Percentiles rank a stretch among this genome's conserved stretches.
Evolutionary conservation across 2,797 vertebrate species (phyloP).

Genomic region (Onychomys leucogaster): DNA sequence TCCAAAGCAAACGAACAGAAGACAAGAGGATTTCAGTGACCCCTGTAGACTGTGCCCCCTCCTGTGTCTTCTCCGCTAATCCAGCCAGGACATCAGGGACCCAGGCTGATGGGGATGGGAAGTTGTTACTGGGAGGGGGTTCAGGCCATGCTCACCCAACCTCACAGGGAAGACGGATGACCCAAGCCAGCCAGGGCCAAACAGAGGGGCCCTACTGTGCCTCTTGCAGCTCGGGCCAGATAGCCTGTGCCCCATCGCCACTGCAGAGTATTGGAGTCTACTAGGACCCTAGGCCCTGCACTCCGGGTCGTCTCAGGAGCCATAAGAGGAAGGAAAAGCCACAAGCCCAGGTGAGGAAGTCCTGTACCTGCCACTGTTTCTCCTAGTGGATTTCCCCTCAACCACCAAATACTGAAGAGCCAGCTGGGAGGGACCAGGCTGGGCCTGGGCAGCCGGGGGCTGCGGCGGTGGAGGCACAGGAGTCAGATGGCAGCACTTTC

Average conservation of each 20-base stretch:
- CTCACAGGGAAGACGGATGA: background rate
- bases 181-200: background rate
- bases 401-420: background rate
- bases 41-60: background rate
- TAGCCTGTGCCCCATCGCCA: background rate
- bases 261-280: background rate
- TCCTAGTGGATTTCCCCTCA: constrained; percentile 45
- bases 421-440: background rate
- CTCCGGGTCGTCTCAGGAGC: constrained; percentile 17
- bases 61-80: fast-evolving
- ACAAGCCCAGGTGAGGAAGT: constrained; percentile 19
- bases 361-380: constrained; percentile 13
- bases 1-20: background rate
- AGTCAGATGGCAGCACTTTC: fast-evolving
- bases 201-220: too few relatives aligned
- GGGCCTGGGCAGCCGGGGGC: background rate
- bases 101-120: background rate
- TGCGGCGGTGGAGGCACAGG: fast-evolving
- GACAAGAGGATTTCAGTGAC: background rate
- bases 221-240: background rate
- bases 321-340: constrained; percentile 71
- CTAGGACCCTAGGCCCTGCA: background rate
- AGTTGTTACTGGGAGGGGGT: too few relatives aligned
- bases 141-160: background rate
- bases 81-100: fast-evolving